A percentile compares a stretch with the other conserved stretches of the same genome.
These are phyloP conservation scores for Takifugu flavidus DNA, from an alignment of 2,113 vertebrate species.

Conservation along the genomic window DNA sequence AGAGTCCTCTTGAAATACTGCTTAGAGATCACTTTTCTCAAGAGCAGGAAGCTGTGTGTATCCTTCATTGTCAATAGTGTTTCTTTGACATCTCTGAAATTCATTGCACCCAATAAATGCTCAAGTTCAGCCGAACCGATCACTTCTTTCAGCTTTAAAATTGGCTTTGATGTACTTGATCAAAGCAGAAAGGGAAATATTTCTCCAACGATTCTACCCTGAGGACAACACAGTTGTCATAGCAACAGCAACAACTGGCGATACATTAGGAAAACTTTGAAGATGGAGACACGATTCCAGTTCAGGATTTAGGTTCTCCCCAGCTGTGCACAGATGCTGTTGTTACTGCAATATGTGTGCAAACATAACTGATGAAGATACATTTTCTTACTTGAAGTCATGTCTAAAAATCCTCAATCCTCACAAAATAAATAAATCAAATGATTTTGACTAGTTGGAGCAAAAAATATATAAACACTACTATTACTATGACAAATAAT, in stretches of 20 bases:
- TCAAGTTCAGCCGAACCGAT: no score
- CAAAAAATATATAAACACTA: no score
- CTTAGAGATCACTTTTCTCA: constrained; percentile 32
- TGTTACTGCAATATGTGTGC: neutral
- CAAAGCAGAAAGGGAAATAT: neutral
- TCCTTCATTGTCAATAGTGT: no score
- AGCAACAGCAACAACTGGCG: neutral
- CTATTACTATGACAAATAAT: no score
- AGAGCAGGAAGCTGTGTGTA: neutral
- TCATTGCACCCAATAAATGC: no score
- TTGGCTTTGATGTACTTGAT: no score
- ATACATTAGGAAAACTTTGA: neutral
- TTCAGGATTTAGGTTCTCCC: constrained; percentile 7
- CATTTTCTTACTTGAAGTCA: no score
- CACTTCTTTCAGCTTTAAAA: no score
- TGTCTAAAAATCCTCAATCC: no score
- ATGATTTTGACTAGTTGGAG: no score
- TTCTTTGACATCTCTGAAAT: no score
- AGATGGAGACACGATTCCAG: constrained; percentile 3
- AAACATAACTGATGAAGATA: neutral
- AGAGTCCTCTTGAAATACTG: constrained; percentile 28
- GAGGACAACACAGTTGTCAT: neutral
- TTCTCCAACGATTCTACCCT: neutral
- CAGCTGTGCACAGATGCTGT: neutral
- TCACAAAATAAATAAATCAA: no score